Percentiles rank a stretch among this genome's conserved stretches.
Evolutionary conservation across 2,797 vertebrate species (phyloP).

Genomic region (Gallinago stenura): DNA sequence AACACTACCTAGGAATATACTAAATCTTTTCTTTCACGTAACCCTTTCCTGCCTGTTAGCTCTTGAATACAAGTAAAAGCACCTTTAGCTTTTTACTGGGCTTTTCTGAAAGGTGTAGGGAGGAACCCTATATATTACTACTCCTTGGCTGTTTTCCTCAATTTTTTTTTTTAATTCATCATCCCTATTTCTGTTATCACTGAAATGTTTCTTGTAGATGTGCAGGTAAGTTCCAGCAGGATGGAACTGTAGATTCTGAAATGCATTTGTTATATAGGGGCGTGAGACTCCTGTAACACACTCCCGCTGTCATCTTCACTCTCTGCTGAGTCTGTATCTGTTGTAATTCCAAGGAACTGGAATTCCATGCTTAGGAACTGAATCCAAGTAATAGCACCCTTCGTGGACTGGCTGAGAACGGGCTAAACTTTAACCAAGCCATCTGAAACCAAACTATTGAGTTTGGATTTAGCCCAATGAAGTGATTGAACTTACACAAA

Average conservation of each 20-base stretch:
- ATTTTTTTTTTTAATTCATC: background rate
- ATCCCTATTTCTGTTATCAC: background rate
- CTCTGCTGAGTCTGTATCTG: background rate
- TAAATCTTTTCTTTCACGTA: background rate
- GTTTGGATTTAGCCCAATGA: background rate
- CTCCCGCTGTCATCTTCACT: background rate
- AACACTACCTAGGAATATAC: background rate
- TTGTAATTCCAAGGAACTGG: background rate
- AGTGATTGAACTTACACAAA: background rate
- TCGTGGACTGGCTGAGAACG: background rate
- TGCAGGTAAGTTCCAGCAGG: background rate
- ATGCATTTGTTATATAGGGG: background rate
- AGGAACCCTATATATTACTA: background rate
- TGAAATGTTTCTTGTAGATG: background rate
- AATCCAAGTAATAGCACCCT: background rate
- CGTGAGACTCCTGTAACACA: fast-evolving
- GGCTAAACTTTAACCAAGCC: background rate
- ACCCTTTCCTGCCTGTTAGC: background rate
- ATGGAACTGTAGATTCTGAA: background rate
- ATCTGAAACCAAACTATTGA: background rate
- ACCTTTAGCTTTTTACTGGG: background rate
- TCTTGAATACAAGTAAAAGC: background rate
- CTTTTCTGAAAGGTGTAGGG: background rate
- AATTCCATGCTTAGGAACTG: background rate
- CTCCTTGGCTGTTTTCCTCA: background rate